Percentiles rank a stretch among this genome's conserved stretches.
Evolutionary conservation across 2,797 vertebrate species (phyloP).

Genomic region (Chelon labrosus): DNA sequence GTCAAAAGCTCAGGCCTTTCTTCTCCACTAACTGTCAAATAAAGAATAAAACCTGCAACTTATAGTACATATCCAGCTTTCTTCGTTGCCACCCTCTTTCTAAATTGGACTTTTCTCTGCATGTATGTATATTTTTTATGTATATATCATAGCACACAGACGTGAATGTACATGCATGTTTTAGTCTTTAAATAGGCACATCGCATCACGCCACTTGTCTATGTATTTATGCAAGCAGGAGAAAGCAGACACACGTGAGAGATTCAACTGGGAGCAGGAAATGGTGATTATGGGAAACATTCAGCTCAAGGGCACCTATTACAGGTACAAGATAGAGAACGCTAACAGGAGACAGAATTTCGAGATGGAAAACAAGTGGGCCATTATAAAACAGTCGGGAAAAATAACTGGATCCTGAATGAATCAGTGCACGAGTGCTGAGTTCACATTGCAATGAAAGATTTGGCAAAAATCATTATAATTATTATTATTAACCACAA

Average conservation of each 20-base stretch:
- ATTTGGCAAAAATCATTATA: constrained; percentile 13
- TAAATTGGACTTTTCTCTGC: constrained; percentile 1
- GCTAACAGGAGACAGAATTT: constrained; percentile 36
- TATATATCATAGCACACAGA: too few relatives aligned
- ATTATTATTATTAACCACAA: background rate
- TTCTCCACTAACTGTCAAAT: constrained; percentile 34
- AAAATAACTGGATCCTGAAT: constrained; percentile 8
- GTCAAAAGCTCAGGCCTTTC: constrained; percentile 37
- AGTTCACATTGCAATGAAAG: constrained; percentile 8
- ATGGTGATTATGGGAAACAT: constrained; percentile 33
- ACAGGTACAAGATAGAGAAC: constrained; percentile 35
- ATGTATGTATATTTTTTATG: background rate
- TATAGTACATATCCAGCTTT: constrained; percentile 2
- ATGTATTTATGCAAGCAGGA: constrained; percentile 27
- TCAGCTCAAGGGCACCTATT: constrained; percentile 41
- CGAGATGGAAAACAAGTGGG: constrained; percentile 12
- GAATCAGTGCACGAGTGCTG: background rate
- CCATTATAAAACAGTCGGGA: background rate
- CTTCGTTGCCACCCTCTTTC: background rate
- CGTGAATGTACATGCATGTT: background rate
- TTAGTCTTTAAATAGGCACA: background rate
- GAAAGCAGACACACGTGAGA: constrained; percentile 16
- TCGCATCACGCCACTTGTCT: background rate
- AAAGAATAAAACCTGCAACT: constrained; percentile 18
- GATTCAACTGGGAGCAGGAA: constrained; percentile 24